Evolutionary conservation across 2,797 vertebrate species (phyloP).

Genomic region (Pempheris klunzingeri): DNA sequence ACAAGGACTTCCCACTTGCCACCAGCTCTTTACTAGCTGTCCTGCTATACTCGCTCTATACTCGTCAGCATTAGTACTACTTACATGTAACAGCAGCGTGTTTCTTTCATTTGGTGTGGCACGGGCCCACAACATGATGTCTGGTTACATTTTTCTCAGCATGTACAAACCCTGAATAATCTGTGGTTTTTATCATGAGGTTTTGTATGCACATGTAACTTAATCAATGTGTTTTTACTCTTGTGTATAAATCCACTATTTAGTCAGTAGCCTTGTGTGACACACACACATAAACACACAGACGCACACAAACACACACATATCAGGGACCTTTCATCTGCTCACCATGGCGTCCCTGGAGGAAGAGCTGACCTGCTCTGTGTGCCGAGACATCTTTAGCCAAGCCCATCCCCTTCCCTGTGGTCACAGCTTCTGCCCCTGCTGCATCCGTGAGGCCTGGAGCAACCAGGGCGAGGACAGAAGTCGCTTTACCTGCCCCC

Average conservation of each 20-base stretch:
- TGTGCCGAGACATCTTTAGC: constrained; percentile 80
- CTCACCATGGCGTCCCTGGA: constrained; percentile 72
- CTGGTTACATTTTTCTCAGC: neutral
- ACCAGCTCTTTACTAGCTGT: constrained; percentile 35
- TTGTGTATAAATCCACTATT: neutral
- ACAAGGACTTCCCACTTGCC: constrained; percentile 40
- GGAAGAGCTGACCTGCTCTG: constrained; percentile 80
- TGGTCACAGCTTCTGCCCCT: constrained; percentile 82
- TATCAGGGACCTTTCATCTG: neutral
- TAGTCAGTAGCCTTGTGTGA: constrained; percentile 18
- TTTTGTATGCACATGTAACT: neutral
- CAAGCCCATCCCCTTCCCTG: constrained; percentile 79
- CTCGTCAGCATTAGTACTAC: neutral
- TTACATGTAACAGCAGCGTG: constrained; percentile 12
- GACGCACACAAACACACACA: neutral
- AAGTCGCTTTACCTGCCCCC: constrained; percentile 75
- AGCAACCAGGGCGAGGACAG: constrained; percentile 32
- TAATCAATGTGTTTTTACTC: constrained; percentile 7
- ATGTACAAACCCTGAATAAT: neutral
- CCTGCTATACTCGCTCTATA: too few species aligned
- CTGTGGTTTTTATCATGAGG: neutral
- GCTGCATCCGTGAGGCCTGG: constrained; percentile 80
- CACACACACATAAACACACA: neutral
- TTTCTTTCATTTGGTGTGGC: constrained; percentile 1
- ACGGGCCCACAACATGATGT: neutral